Base-by-base conservation (phyloP, 2,888 invertebrate genomes). In the Hydrotaea cyrtoneurina region DNA sequence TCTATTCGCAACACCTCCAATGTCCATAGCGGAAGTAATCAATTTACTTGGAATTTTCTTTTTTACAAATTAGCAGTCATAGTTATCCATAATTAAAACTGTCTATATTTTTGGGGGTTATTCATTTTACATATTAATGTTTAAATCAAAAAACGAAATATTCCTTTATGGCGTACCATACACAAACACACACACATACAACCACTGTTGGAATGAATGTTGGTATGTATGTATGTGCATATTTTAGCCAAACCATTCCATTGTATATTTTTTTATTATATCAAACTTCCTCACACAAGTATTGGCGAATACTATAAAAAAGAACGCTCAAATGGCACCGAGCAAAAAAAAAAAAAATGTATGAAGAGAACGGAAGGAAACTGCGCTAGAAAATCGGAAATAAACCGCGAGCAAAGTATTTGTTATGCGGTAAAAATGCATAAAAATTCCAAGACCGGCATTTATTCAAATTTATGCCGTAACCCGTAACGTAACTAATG, bases 391-490 rank as follows among this genome's bases (percentile, higher is more conserved):
- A 86, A 82, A 86, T 81, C 85, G 86, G 83, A 86, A 84, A 76
- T 80, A 83, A 82, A 84, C 78, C 83, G 79, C 78, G 73, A 83
- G 77, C 82, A 85, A 85, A 85, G 83, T 83, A 85, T 89, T 89
- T 89, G 89, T 88, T 89, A 89, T 88, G 88, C 87, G 87, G 88
- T 88, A 88, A 88, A 86, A 86, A 88, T 88, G 87, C 87, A 88
- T 87, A 87, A 91, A 92, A 92, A 91, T 91, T 91, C 91, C 91
- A 89, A 90, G 90, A 90, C 92, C 92, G 92, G 91, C 91, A 91
- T 92, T 92, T 92, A 92, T 92, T 92, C 92, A 92, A 92, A 92
- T 92, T 92, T 92, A 91, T 92, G 90, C 92, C 89, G 89, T 87
- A 87, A 81, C 81, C 76, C 43, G 31, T 74, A 83, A 80, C 66